Evolutionary conservation across 2,888 invertebrate species (phyloP).

Genomic region (Gisinianus flammeolus): DNA sequence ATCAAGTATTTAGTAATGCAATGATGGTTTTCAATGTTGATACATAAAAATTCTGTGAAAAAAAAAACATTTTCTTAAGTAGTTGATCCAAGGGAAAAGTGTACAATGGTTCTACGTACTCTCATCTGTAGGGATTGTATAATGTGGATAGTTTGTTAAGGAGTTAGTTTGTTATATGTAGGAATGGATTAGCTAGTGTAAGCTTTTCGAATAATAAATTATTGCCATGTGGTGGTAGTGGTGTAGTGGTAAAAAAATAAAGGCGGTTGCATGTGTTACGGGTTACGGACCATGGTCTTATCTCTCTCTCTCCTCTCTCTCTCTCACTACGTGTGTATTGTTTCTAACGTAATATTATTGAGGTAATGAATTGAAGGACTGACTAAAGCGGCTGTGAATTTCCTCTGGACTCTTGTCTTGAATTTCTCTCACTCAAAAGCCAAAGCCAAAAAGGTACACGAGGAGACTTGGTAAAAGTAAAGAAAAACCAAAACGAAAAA

Average conservation of each 20-base stretch:
- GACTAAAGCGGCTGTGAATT: constrained; percentile 31
- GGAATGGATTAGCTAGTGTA: constrained; percentile 9
- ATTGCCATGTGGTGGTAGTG: constrained; percentile 21
- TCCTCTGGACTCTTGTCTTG: constrained; percentile 19
- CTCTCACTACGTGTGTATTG: constrained; percentile 5
- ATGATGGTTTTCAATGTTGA: neutral
- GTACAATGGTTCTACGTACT: neutral
- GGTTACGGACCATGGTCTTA: constrained; percentile 6
- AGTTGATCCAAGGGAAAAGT: neutral
- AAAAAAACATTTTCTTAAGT: constrained; percentile 19
- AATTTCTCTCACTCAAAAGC: neutral
- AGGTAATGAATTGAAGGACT: constrained; percentile 34
- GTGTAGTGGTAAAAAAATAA: neutral
- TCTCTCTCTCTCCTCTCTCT: constrained; percentile 1
- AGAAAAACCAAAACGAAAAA: constrained; percentile 16
- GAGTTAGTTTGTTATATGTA: neutral
- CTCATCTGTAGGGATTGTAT: neutral
- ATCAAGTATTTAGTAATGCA: neutral
- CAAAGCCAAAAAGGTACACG: neutral
- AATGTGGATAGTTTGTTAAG: neutral
- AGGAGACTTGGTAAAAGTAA: neutral
- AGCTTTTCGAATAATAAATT: constrained; percentile 39
- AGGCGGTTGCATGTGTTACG: constrained; percentile 34
- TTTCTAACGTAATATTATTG: constrained; percentile 32
- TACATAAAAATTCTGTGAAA: constrained; percentile 18